Conservation (phyloP, 2,888 invertebrate species). For the Heliconius cydno region DNA sequence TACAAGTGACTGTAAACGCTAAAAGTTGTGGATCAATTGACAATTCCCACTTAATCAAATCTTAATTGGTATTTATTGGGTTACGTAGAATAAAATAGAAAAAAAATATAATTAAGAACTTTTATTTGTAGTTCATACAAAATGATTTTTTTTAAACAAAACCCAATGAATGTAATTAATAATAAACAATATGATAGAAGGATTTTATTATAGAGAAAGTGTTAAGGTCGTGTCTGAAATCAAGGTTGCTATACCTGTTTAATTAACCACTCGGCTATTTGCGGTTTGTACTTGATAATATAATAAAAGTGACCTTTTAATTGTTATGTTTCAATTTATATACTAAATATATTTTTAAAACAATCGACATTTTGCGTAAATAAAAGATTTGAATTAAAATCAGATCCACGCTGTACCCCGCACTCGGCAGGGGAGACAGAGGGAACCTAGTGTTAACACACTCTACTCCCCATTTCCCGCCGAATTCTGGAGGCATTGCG, state of each 20-base stretch:
- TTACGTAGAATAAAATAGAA: too few species aligned
- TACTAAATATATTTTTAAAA: neutral
- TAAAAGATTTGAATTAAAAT: neutral
- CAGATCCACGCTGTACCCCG: too few species aligned
- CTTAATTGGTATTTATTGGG: too few species aligned
- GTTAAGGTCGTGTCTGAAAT: slow-evolving; percentile 16
- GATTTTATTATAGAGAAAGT: slow-evolving; percentile 9
- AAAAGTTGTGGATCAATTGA: too few species aligned
- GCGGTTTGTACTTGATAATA: slow-evolving; percentile 1
- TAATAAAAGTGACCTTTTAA: slow-evolving; percentile 5
- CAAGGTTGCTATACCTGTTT: slow-evolving; percentile 5
- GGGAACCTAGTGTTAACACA: too few species aligned
- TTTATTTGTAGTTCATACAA: too few species aligned
- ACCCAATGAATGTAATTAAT: neutral
- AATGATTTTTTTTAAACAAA: neutral
- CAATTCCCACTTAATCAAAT: too few species aligned
- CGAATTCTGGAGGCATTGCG: too few species aligned
- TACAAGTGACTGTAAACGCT: too few species aligned
- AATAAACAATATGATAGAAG: neutral
- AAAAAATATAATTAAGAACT: too few species aligned
- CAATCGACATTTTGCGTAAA: neutral
- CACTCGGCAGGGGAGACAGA: too few species aligned
- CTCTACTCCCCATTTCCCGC: too few species aligned
- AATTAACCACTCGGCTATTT: slow-evolving; percentile 16
- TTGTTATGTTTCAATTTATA: neutral